Evolutionary conservation across 2,113 vertebrate species (phyloP).

Genomic region (Strigops habroptila): DNA sequence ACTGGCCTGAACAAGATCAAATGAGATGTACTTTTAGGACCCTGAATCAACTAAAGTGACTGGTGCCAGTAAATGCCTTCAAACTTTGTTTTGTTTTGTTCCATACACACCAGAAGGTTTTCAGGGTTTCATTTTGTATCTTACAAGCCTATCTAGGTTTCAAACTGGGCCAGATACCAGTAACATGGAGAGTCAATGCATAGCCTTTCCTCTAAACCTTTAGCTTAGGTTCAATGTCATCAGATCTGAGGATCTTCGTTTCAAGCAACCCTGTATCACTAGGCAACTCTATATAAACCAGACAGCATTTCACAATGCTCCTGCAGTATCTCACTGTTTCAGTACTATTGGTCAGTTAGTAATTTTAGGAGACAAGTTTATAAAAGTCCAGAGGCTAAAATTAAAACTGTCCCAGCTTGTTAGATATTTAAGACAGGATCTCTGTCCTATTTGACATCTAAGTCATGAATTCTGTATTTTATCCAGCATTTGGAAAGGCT

Average conservation of each 20-base stretch:
- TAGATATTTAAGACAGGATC: background rate
- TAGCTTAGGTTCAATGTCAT: background rate
- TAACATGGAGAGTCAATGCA: background rate
- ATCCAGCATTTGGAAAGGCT: slow-evolving; percentile 10
- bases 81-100: background rate
- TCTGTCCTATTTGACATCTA: background rate
- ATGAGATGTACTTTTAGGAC: background rate
- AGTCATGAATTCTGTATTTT: background rate
- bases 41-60: background rate
- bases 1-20: background rate
- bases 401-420: background rate
- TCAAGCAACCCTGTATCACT: background rate
- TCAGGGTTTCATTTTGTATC: background rate
- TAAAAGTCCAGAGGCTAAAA: background rate
- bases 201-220: background rate
- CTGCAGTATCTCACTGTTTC: background rate
- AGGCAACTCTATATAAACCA: background rate
- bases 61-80: background rate
- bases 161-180: background rate
- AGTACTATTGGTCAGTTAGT: background rate
- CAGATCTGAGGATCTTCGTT: background rate
- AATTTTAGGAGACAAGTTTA: slow-evolving; percentile 8
- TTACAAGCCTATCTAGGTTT: background rate
- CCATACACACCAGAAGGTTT: background rate
- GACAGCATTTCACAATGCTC: background rate